Percentiles rank a stretch among this genome's conserved stretches.
phyloP scores from a whole-genome alignment of 2,888 invertebrate genomes.

The Idaea aversata region DNA sequence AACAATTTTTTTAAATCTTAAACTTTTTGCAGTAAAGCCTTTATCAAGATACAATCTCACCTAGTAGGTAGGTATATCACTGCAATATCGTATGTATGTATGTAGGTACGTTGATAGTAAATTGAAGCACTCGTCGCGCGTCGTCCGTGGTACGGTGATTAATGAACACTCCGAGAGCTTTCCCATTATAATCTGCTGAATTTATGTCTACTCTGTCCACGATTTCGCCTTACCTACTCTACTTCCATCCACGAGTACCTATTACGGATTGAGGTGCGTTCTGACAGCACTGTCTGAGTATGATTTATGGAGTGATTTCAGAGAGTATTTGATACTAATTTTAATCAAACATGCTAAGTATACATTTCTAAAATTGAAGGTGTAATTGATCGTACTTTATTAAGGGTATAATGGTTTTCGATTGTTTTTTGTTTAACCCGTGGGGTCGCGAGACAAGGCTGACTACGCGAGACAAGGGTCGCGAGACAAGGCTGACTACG shows the following conservation, averaged over 20 bases:
- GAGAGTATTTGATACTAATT: background rate
- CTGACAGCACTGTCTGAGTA: background rate
- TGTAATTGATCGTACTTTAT: background rate
- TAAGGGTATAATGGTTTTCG: too few relatives aligned
- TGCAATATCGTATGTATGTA: background rate
- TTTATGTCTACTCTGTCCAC: conserved; percentile 1
- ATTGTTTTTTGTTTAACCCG: too few relatives aligned
- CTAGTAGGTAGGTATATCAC: background rate
- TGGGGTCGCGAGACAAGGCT: too few relatives aligned
- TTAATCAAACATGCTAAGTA: background rate
- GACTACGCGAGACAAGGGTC: too few relatives aligned
- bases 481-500: too few relatives aligned
- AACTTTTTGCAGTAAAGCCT: too few relatives aligned
- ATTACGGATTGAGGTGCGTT: background rate
- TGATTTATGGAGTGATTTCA: background rate
- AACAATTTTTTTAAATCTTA: too few relatives aligned
- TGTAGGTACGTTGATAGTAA: background rate
- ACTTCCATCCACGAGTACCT: background rate
- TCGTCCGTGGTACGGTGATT: conserved; percentile 2
- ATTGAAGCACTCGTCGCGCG: conserved; percentile 2
- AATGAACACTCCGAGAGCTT: background rate
- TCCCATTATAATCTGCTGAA: background rate
- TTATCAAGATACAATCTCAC: background rate
- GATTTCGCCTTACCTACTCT: background rate
- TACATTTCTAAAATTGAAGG: background rate